A percentile compares a stretch with the other conserved stretches of the same genome.
Conservation (phyloP, 2,797 vertebrate genomes). For the Lagorchestes hirsutus region DNA sequence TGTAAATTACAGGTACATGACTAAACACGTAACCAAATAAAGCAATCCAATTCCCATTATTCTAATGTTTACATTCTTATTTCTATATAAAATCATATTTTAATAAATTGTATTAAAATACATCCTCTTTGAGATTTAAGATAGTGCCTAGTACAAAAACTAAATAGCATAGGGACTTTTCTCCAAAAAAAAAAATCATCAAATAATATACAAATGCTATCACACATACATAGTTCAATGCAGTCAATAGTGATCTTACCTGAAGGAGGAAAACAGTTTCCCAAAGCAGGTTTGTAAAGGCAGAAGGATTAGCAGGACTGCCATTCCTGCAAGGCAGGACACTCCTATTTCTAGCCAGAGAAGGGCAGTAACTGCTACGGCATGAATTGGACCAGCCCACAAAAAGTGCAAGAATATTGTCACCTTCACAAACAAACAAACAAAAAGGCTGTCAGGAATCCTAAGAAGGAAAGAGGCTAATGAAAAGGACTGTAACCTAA, state of each 20-base stretch:
- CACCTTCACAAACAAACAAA: conserved; percentile 86
- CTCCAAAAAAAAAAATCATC: background rate
- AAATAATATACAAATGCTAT: background rate
- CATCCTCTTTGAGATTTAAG: background rate
- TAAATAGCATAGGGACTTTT: background rate
- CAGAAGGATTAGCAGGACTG: conserved; percentile 92
- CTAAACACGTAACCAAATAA: background rate
- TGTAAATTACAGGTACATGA: background rate
- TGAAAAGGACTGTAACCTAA: background rate
- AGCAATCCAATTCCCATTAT: background rate
- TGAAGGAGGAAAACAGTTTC: conserved; percentile 92
- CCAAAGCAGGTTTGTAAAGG: conserved; percentile 93
- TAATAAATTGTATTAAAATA: background rate
- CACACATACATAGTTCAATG: background rate
- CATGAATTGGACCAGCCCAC: conserved; percentile 95
- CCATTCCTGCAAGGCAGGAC: conserved; percentile 95
- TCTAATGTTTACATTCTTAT: background rate
- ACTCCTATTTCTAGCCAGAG: conserved; percentile 95
- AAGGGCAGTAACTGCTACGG: conserved; percentile 89
- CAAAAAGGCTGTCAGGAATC: conserved; percentile 19
- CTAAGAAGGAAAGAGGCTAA: background rate
- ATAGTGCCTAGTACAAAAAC: background rate
- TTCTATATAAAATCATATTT: background rate
- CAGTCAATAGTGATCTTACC: conserved; percentile 85
- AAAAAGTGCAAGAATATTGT: conserved; percentile 96